Evolutionary conservation across 2,113 vertebrate genomes (phyloP).

Genomic region (Heteronetta atricapilla): DNA sequence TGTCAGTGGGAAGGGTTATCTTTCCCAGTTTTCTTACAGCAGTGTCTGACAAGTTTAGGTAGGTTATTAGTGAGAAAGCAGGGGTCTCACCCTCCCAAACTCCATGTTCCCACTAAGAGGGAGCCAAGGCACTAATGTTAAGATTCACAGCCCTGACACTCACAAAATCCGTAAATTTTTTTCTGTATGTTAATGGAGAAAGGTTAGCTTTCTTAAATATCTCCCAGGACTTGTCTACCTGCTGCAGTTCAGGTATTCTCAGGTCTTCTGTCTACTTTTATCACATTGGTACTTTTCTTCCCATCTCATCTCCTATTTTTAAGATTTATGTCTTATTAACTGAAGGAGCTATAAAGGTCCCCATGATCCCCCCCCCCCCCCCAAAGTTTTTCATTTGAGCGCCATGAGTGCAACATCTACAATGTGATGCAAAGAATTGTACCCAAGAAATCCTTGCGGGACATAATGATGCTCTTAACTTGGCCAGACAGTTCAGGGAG

Average conservation of each 20-base stretch:
- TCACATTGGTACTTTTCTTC: neutral
- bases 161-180: neutral
- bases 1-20: constrained; percentile 22
- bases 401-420: neutral
- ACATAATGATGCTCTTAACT: neutral
- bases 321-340: neutral
- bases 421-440: neutral
- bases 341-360: neutral
- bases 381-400: neutral
- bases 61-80: neutral
- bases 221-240: neutral
- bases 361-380: neutral
- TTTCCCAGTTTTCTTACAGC: neutral
- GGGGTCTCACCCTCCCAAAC: neutral
- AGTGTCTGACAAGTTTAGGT: neutral
- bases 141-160: neutral
- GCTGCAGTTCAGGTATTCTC: neutral
- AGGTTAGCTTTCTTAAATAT: neutral
- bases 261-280: neutral
- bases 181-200: neutral
- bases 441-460: neutral
- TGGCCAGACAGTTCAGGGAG: neutral
- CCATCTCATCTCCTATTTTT: neutral
- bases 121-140: neutral
- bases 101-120: neutral